Conservation (phyloP, 1,140 invertebrate genomes). For the Nymphalis io region DNA sequence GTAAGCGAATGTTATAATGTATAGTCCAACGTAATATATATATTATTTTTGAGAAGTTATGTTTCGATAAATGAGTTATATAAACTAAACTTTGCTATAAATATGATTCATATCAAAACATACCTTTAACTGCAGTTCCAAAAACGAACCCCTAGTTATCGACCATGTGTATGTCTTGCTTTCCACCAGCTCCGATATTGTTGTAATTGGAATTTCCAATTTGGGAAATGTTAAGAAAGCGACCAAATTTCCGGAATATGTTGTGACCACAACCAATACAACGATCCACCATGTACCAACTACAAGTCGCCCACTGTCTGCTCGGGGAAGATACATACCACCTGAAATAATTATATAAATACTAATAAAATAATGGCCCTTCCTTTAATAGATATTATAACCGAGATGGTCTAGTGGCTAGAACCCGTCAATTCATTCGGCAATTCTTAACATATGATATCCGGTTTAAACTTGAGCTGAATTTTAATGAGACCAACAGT, state of each 20-base stretch:
- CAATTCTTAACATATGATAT: no score
- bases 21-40: background rate
- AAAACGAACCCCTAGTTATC: slow-evolving; percentile 85
- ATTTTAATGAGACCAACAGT: no score
- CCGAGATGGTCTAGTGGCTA: no score
- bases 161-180: slow-evolving; percentile 87
- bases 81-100: background rate
- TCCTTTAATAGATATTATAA: no score
- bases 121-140: slow-evolving; percentile 85
- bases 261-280: slow-evolving; percentile 93
- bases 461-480: no score
- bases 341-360: slow-evolving; percentile 78
- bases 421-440: no score
- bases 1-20: no score
- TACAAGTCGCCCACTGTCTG: slow-evolving; percentile 93
- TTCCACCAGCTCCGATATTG: slow-evolving; percentile 85
- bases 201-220: slow-evolving; percentile 89
- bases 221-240: slow-evolving; percentile 96
- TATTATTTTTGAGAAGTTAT: background rate
- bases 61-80: background rate
- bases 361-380: background rate
- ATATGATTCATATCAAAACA: background rate
- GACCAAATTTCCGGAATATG: slow-evolving; percentile 95
- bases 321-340: slow-evolving; percentile 90
- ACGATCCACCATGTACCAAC: slow-evolving; percentile 96